A percentile compares a stretch with the other conserved stretches of the same genome.
phyloP scores from a whole-genome alignment of 2,797 vertebrate genomes.

The Setipinna tenuifilis region DNA sequence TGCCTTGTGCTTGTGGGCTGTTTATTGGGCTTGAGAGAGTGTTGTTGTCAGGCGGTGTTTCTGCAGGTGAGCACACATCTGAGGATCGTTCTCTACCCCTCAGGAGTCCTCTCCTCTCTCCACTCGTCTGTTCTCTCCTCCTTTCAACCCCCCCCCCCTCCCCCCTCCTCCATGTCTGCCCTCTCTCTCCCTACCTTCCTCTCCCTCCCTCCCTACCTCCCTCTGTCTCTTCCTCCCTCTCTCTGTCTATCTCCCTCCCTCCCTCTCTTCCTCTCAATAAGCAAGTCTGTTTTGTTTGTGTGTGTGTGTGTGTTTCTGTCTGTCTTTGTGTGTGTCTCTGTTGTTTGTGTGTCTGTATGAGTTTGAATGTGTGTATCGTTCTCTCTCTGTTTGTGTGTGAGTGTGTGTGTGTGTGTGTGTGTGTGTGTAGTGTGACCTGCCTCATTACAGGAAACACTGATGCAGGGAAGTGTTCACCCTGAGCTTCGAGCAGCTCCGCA shows the following conservation, averaged over 20 bases:
- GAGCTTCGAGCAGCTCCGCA: constrained; percentile 65
- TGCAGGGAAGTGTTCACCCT: constrained; percentile 69
- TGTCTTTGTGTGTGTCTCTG: no score
- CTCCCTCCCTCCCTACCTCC: not conserved
- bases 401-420: no score
- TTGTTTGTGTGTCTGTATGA: no score
- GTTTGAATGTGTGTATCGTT: no score
- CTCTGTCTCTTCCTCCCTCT: not conserved
- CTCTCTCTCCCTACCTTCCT: not conserved
- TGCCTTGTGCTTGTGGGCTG: not conserved
- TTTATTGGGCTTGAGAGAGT: not conserved
- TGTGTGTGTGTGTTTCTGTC: no score
- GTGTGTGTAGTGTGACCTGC: not conserved
- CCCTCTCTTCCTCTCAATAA: not conserved
- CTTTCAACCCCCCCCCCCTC: constrained; percentile 41
- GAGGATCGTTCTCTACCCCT: not conserved
- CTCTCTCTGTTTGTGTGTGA: no score
- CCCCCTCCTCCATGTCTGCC: constrained; percentile 55
- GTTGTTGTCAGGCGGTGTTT: constrained; percentile 2
- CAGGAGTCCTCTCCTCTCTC: constrained; percentile 4
- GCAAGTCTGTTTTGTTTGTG: constrained; percentile 45
- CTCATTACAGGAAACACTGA: constrained; percentile 69
- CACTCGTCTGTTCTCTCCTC: not conserved
- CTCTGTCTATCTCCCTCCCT: not conserved
- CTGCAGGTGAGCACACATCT: not conserved